Base-by-base conservation (phyloP, 2,113 vertebrate genomes). In the Suncus etruscus region DNA sequence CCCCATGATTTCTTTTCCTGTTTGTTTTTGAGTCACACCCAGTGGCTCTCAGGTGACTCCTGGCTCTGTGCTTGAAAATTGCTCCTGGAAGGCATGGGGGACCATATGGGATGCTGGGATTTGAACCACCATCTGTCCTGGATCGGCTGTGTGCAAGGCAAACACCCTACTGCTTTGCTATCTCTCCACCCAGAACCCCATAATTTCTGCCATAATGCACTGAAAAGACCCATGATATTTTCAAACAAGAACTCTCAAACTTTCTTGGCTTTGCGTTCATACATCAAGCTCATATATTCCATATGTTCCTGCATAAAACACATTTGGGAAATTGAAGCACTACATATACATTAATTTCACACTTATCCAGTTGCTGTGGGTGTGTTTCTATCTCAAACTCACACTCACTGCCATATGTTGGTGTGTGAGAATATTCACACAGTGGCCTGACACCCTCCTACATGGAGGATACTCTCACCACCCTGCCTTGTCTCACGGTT, bases 211-310 rank as follows among this genome's bases (percentile, higher is more conserved):
- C 24, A 22, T 8, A 5, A 7, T 65, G 8, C 63, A 22, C 16
- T 45, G 3, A 32, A 54, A 22, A 83, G 32, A 45, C 22, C 15
- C 87, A 87, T 89, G 77, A 90, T 6, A 51, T 81, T 94, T 92
- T 85, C 10, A 1, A n/a, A 3, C 72, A 25, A 81, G 31, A 69
- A 74, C 69, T 87, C 39, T 39, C 39, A 39, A 39, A 39, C 39
- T 39, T 39, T 86, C 61, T 6, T 65, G 22, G 75, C 58, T 2
- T 18, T 77, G 29, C 32, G 87, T 87, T 84, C 58, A 2, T 69
- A 14, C 54, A 54, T 68, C 75, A 75, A 83, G 5, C n/a, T 84
- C 3, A 25, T 82, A 16, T 22, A 72, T 78, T 78, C 50, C 48
- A 58, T 66, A n/a, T 27, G 65, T 89, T 32, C 10, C 10, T 72